phyloP scores from a whole-genome alignment of 2,797 vertebrate genomes.

The Varecia variegata region DNA sequence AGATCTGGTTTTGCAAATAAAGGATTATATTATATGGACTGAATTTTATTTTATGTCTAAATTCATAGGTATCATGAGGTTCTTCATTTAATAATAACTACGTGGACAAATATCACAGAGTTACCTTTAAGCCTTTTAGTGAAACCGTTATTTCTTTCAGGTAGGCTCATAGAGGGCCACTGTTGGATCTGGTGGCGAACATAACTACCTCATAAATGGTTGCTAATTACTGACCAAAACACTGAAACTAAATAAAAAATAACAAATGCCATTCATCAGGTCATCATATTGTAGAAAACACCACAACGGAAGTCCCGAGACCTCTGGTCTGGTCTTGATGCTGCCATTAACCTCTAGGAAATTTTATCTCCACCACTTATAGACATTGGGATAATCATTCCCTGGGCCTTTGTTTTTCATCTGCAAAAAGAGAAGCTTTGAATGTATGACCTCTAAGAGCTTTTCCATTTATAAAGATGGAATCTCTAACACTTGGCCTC shows the following conservation, averaged over 20 bases:
- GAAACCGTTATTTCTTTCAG: neutral
- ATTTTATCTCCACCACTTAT: neutral
- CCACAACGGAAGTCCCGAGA: neutral
- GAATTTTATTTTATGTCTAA: conserved; percentile 10
- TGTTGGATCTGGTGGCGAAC: neutral
- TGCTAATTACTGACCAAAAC: neutral
- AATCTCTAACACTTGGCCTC: neutral
- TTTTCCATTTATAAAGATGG: neutral
- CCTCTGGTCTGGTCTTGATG: neutral
- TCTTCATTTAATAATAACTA: neutral
- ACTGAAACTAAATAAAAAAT: neutral
- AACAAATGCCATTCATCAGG: neutral
- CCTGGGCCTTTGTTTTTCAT: neutral
- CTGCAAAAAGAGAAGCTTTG: neutral
- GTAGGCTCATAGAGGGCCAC: neutral
- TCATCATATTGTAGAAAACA: neutral
- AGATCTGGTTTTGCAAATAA: neutral
- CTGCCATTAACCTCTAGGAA: neutral
- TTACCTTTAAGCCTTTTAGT: neutral
- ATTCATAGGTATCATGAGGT: neutral
- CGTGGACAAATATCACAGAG: neutral
- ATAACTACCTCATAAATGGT: neutral
- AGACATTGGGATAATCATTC: neutral
- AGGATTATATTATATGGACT: neutral
- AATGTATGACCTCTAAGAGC: neutral